phyloP scores from a whole-genome alignment of 2,113 vertebrate genomes.

The Tringa solitaria region DNA sequence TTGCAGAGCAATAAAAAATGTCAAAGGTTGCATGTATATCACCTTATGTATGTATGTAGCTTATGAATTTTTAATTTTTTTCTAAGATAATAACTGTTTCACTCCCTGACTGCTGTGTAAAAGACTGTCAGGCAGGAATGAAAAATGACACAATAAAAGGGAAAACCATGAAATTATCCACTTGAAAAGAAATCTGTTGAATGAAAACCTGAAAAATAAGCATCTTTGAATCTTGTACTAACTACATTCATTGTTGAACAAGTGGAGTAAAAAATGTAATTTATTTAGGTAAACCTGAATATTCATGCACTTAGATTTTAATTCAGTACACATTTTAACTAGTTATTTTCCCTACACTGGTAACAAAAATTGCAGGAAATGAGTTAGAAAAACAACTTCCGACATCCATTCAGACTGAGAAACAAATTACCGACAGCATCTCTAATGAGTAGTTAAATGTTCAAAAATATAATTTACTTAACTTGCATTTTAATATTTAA shows the following conservation, averaged over 20 bases:
- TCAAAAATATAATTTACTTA: constrained; percentile 2
- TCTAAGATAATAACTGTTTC: neutral
- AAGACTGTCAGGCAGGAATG: neutral
- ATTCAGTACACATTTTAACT: neutral
- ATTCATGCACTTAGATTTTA: neutral
- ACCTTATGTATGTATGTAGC: neutral
- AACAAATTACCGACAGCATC: neutral
- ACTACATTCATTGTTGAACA: neutral
- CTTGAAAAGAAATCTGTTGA: neutral
- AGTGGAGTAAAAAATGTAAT: neutral
- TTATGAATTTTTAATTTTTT: neutral
- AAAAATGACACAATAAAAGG: neutral
- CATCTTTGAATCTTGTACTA: neutral
- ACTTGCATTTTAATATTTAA: constrained; percentile 3
- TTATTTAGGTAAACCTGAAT: neutral
- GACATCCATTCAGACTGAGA: neutral
- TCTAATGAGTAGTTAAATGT: neutral
- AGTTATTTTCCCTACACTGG: neutral
- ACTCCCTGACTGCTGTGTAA: neutral
- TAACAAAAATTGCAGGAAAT: neutral
- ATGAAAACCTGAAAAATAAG: neutral
- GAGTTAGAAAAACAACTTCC: neutral
- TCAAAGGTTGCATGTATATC: neutral
- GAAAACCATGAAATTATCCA: neutral
- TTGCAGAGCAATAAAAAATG: neutral